Conservation (phyloP, 2,113 vertebrate genomes). For the Corydoras maculifer region DNA sequence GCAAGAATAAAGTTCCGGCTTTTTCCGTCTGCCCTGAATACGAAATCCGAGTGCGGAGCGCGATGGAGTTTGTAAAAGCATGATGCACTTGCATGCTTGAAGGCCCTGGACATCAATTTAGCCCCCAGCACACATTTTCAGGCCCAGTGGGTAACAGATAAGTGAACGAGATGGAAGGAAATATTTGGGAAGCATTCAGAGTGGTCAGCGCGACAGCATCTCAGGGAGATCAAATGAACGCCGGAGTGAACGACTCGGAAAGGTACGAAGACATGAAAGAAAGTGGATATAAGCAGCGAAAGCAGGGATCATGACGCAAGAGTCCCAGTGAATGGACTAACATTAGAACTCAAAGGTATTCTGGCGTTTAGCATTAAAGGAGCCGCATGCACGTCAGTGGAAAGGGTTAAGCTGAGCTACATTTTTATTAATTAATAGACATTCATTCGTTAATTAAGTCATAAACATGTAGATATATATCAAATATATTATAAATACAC, state of each 20-base stretch:
- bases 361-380: too few relatives aligned
- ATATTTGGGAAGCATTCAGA: constrained; percentile 2
- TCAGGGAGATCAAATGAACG: constrained; percentile 17
- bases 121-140: constrained; percentile 4
- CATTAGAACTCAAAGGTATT: too few relatives aligned
- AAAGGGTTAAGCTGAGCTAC: too few relatives aligned
- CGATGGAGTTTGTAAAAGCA: constrained; percentile 22
- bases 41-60: constrained; percentile 3
- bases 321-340: not conserved
- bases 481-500: too few relatives aligned
- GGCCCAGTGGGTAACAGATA: not conserved
- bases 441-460: too few relatives aligned
- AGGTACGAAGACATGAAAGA: not conserved
- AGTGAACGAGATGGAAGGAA: constrained; percentile 18
- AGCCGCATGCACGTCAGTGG: too few relatives aligned
- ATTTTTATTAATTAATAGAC: too few relatives aligned
- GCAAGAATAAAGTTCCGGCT: constrained; percentile 14
- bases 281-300: not conserved
- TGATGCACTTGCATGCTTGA: constrained; percentile 10
- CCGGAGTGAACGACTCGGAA: not conserved
- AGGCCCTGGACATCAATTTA: constrained; percentile 34
- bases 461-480: too few relatives aligned
- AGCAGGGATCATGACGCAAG: not conserved
- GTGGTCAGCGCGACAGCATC: constrained; percentile 12
- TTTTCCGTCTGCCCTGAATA: constrained; percentile 7